A percentile compares a stretch with the other conserved stretches of the same genome.
Conservation (phyloP, 2,113 vertebrate genomes). For the Cyanocitta stelleri region DNA sequence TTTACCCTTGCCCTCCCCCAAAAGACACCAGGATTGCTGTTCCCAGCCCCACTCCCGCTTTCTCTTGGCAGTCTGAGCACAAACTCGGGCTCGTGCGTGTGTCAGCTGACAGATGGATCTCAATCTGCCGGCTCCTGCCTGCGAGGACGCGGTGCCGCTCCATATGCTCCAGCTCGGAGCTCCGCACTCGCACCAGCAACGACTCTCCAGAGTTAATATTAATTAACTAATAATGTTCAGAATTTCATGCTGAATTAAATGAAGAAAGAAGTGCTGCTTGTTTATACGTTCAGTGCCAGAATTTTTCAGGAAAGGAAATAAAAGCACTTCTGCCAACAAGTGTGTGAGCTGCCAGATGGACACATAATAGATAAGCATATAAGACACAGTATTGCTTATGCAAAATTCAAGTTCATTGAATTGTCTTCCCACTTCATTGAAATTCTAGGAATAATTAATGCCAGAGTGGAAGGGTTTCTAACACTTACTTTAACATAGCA, state of each 20-base stretch:
- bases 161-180: neutral
- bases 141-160: neutral
- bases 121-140: neutral
- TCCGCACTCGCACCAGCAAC: neutral
- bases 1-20: neutral
- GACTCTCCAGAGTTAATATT: neutral
- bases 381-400: neutral
- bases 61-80: neutral
- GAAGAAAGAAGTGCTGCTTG: neutral
- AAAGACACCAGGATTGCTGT: fast-evolving
- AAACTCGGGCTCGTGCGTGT: neutral
- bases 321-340: slow-evolving; percentile 13
- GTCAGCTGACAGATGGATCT: slow-evolving; percentile 41
- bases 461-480: neutral
- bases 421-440: neutral
- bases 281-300: neutral
- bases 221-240: neutral
- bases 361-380: neutral
- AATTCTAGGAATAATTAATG: slow-evolving; percentile 12
- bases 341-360: slow-evolving; percentile 23
- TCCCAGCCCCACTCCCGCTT: neutral
- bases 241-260: neutral
- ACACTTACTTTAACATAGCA: neutral
- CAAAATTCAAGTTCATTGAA: slow-evolving; percentile 27
- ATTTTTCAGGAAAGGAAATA: slow-evolving; percentile 35